Evolutionary conservation across 1,140 invertebrate genomes (phyloP).

Genomic region (Paralvinella palmiformis): DNA sequence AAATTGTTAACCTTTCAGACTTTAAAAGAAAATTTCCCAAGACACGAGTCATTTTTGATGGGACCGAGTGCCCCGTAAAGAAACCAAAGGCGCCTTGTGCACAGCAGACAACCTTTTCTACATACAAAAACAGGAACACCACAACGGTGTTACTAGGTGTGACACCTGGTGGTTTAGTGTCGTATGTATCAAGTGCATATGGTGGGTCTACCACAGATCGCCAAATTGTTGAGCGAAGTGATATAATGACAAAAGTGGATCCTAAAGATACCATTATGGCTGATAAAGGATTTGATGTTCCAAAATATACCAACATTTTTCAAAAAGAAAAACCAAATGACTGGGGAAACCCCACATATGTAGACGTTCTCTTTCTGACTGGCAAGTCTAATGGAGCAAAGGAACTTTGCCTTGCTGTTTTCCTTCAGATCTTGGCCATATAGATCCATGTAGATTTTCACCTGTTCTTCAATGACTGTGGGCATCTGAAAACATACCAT

Average conservation of each 20-base stretch:
- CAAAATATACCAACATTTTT: constrained; percentile 23
- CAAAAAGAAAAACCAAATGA: constrained; percentile 18
- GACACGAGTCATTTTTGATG: constrained; percentile 23
- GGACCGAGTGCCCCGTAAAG: constrained; percentile 22
- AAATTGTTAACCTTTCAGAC: not conserved
- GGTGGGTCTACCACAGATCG: constrained; percentile 18
- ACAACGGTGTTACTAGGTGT: constrained; percentile 21
- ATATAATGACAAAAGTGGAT: not conserved
- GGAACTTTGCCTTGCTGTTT: too few species aligned
- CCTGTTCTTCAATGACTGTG: too few species aligned
- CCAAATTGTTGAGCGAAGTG: constrained; percentile 20
- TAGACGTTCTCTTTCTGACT: too few species aligned
- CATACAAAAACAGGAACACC: constrained; percentile 26
- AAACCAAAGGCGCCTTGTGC: constrained; percentile 6
- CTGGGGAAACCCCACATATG: too few species aligned
- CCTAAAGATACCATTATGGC: constrained; percentile 22
- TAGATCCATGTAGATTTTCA: too few species aligned
- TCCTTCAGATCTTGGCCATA: too few species aligned
- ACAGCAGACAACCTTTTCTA: constrained; percentile 22
- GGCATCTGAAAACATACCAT: too few species aligned
- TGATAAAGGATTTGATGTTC: constrained; percentile 24
- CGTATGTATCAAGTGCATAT: constrained; percentile 17
- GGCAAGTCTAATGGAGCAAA: too few species aligned
- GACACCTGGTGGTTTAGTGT: constrained; percentile 15
- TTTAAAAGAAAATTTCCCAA: constrained; percentile 19